Percentiles rank a stretch among this genome's conserved stretches.
Conservation (phyloP, 2,888 invertebrate species). For the Drosophila demipolita region DNA sequence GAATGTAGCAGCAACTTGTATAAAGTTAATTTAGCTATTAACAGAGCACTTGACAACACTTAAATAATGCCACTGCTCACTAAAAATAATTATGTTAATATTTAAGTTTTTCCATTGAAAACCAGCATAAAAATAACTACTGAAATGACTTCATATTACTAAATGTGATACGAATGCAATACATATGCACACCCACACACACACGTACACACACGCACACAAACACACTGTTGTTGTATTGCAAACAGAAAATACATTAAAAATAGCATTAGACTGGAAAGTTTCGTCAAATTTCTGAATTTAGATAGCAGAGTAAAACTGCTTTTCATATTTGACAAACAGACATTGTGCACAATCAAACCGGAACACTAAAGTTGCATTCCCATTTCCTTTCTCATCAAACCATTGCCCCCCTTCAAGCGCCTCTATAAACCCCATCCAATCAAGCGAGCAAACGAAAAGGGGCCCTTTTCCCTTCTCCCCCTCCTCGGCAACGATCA, state of each 20-base stretch:
- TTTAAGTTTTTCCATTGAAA: neutral
- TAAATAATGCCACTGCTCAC: neutral
- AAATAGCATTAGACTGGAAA: constrained; percentile 2
- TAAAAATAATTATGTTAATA: neutral
- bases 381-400: neutral
- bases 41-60: neutral
- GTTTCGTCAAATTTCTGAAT: neutral
- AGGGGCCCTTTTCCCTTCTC: neutral
- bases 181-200: neutral
- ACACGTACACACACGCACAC: neutral
- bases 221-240: neutral
- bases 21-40: neutral
- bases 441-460: constrained; percentile 52
- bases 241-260: constrained; percentile 1
- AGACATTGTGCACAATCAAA: constrained; percentile 3
- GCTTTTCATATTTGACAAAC: constrained; percentile 1
- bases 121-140: neutral
- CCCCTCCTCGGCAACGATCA: neutral
- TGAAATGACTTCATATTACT: neutral
- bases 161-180: neutral
- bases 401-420: neutral
- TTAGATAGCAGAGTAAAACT: constrained; percentile 4
- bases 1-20: no score
- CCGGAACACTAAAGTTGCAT: constrained; percentile 8
- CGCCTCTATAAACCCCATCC: constrained; percentile 1